phyloP scores from a whole-genome alignment of 2,888 invertebrate species.

The Hydrotaea diabolus region DNA sequence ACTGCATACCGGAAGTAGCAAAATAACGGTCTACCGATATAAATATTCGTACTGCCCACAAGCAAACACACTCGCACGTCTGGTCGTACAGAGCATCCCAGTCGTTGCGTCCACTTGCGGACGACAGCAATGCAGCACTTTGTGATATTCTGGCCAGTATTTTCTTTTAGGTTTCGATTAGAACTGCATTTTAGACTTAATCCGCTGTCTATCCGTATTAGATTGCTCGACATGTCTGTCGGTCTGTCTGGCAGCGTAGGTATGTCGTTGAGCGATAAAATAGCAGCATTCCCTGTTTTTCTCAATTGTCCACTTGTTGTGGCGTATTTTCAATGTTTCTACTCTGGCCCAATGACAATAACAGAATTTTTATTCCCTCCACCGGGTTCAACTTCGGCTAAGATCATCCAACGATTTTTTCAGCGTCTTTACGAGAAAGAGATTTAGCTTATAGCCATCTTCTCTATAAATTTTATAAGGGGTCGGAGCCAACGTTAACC shows the following conservation, averaged over 20 bases:
- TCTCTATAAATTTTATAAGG: no score
- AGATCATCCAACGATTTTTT: no score
- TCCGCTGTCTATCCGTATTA: slow-evolving; percentile 56
- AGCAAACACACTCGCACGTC: slow-evolving; percentile 18
- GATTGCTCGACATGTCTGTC: slow-evolving; percentile 44
- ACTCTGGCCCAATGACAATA: no score
- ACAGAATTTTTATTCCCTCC: no score
- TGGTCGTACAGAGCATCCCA: background rate
- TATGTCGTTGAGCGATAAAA: background rate
- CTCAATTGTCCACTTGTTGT: no score
- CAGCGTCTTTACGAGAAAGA: no score
- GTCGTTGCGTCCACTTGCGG: slow-evolving; percentile 11
- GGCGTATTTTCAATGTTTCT: no score
- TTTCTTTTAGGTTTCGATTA: slow-evolving; percentile 32
- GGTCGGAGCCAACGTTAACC: no score
- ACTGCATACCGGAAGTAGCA: slow-evolving; percentile 51
- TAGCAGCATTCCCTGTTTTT: background rate
- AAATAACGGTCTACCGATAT: slow-evolving; percentile 56
- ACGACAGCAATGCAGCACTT: background rate
- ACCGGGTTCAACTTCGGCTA: no score
- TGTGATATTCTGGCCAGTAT: background rate
- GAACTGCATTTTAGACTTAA: slow-evolving; percentile 53
- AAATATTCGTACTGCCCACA: slow-evolving; percentile 38
- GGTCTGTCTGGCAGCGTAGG: background rate
- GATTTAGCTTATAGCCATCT: no score